Percentiles rank a stretch among this genome's conserved stretches.
phyloP scores from a whole-genome alignment of 2,888 invertebrate species.

The Drosophila paranaensis region DNA sequence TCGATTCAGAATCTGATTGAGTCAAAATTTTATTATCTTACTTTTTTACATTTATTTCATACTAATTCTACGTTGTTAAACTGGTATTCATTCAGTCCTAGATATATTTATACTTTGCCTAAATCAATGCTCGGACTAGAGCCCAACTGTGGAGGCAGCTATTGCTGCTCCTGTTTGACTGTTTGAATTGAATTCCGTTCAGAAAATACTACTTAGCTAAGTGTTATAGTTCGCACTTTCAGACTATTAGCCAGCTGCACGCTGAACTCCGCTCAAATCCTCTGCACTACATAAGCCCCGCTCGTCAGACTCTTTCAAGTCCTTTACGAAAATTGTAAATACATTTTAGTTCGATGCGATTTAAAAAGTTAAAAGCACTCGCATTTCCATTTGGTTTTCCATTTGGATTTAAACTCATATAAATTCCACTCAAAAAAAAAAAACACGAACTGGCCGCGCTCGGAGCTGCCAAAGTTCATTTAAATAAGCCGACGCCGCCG shows the following conservation, averaged over 20 bases:
- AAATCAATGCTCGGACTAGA: too few species aligned
- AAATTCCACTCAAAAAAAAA: neutral
- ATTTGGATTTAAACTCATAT: constrained; percentile 23
- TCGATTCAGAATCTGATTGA: neutral
- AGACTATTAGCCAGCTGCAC: neutral
- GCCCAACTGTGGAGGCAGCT: too few species aligned
- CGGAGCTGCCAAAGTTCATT: constrained; percentile 42
- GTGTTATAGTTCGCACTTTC: neutral
- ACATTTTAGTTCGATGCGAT: constrained; percentile 1
- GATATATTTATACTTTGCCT: too few species aligned
- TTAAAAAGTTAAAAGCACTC: constrained; percentile 3
- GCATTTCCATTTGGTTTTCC: constrained; percentile 19
- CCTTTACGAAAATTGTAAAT: neutral
- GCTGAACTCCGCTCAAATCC: neutral
- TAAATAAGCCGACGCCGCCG: constrained; percentile 43
- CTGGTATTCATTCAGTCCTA: too few species aligned
- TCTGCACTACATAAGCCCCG: too few species aligned
- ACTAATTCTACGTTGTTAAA: neutral
- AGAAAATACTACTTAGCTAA: neutral
- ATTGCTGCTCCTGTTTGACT: too few species aligned
- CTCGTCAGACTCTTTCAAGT: neutral
- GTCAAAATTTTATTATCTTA: too few species aligned
- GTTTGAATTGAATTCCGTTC: neutral
- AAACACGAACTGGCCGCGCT: constrained; percentile 12
- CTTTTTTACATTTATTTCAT: too few species aligned